phyloP scores from a whole-genome alignment of 1,140 invertebrate species.

The Listronotus oregonensis region DNA sequence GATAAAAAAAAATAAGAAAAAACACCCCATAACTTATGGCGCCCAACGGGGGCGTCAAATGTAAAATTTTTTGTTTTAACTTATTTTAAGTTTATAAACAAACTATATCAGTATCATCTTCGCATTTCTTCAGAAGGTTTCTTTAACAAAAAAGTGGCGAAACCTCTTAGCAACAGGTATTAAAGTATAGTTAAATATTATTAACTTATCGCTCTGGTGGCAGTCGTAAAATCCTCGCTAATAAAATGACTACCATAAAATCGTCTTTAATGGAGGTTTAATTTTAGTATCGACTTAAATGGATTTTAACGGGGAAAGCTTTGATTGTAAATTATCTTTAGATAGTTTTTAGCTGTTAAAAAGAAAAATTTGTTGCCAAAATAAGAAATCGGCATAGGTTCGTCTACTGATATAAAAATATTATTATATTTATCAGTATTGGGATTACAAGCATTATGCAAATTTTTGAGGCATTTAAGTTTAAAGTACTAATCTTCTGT shows the following conservation, averaged over 20 bases:
- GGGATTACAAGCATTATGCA: no score
- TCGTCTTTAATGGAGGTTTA: constrained; percentile 18
- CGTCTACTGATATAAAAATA: no score
- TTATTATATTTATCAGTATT: no score
- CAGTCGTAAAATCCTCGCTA: constrained; percentile 18
- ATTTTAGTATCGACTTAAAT: constrained; percentile 20
- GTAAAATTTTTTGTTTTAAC: no score
- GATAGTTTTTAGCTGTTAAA: background rate
- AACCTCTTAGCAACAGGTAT: background rate
- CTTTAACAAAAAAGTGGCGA: background rate
- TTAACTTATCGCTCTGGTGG: constrained; percentile 20
- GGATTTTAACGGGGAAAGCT: constrained; percentile 14
- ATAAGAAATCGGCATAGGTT: no score
- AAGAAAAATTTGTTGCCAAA: no score
- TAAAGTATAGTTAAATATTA: constrained; percentile 15
- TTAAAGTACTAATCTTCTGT: no score
- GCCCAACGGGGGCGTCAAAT: no score
- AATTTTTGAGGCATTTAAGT: no score
- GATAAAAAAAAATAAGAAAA: no score
- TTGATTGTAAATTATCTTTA: constrained; percentile 27
- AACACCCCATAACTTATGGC: no score
- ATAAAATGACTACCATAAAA: constrained; percentile 24
- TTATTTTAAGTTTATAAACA: no score
- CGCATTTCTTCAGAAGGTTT: background rate
- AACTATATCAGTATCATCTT: background rate